Conservation (phyloP, 2,113 vertebrate genomes). For the Muntiacus reevesi region DNA sequence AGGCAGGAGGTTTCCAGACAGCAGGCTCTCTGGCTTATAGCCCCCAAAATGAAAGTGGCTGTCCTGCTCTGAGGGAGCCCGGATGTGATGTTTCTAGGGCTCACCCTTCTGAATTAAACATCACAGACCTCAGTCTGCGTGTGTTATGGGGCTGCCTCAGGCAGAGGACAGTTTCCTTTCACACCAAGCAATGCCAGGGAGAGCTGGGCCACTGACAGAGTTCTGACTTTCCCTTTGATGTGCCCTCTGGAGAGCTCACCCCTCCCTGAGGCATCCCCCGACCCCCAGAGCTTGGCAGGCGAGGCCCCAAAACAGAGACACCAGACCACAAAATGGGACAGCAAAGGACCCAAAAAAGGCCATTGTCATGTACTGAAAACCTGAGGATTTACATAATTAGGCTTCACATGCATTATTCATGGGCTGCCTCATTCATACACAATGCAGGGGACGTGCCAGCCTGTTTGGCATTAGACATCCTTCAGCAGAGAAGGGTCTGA, state of each 20-base stretch:
- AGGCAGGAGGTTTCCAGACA: background rate
- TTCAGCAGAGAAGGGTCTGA: background rate
- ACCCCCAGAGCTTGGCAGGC: background rate
- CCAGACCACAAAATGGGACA: background rate
- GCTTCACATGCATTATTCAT: constrained; percentile 63
- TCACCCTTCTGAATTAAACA: constrained; percentile 27
- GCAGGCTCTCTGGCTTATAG: background rate
- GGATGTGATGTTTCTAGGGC: fast-evolving
- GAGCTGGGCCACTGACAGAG: background rate
- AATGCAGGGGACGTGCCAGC: background rate
- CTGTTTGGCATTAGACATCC: background rate
- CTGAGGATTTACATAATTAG: constrained; percentile 71
- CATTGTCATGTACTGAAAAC: constrained; percentile 43
- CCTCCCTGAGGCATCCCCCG: background rate
- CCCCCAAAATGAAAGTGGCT: background rate
- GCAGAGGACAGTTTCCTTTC: background rate
- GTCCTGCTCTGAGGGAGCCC: background rate
- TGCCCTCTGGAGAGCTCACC: background rate
- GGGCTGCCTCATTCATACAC: background rate
- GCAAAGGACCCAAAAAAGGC: constrained; percentile 16
- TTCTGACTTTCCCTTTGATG: background rate
- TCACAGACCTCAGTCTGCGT: background rate
- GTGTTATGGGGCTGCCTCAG: background rate
- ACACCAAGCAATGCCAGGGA: background rate
- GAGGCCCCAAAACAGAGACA: background rate